Evolutionary conservation across 1,140 invertebrate genomes (phyloP).

Genomic region (Leguminivora glycinivorella): DNA sequence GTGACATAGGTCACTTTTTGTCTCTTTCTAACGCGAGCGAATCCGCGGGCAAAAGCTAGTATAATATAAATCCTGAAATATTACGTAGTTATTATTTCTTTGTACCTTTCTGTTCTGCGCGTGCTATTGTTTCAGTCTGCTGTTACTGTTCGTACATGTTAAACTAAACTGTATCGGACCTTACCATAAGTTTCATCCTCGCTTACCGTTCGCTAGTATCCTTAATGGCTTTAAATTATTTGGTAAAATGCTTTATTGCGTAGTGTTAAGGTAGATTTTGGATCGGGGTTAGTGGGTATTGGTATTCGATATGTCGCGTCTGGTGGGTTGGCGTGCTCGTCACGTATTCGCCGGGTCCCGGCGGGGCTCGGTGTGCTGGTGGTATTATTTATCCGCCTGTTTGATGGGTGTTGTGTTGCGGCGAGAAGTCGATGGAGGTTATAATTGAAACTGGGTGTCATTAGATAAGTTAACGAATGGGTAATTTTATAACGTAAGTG

Average conservation of each 20-base stretch:
- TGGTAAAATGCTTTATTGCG: background rate
- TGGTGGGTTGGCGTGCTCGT: slow-evolving; percentile 17
- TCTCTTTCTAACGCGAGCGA: too few relatives aligned
- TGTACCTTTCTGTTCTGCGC: slow-evolving; percentile 2
- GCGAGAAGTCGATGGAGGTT: background rate
- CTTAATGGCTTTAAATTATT: background rate
- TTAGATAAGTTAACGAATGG: too few relatives aligned
- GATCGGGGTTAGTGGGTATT: background rate
- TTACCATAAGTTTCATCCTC: background rate
- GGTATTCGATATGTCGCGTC: slow-evolving; percentile 28
- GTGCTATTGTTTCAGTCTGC: slow-evolving; percentile 29
- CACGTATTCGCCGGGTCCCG: slow-evolving; percentile 23
- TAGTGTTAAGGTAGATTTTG: background rate
- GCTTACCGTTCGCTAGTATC: background rate
- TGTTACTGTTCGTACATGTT: background rate
- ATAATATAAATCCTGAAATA: slow-evolving; percentile 1
- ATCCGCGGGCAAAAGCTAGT: too few relatives aligned
- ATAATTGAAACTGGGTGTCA: background rate
- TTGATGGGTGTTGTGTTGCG: background rate
- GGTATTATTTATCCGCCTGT: slow-evolving; percentile 24
- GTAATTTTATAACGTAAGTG: too few relatives aligned
- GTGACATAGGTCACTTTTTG: too few relatives aligned
- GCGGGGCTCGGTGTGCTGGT: slow-evolving; percentile 18
- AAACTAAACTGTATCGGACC: background rate
- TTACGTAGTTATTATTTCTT: slow-evolving; percentile 16